Evolutionary conservation across 2,113 vertebrate species (phyloP).

Genomic region (Plestiodon gilberti): DNA sequence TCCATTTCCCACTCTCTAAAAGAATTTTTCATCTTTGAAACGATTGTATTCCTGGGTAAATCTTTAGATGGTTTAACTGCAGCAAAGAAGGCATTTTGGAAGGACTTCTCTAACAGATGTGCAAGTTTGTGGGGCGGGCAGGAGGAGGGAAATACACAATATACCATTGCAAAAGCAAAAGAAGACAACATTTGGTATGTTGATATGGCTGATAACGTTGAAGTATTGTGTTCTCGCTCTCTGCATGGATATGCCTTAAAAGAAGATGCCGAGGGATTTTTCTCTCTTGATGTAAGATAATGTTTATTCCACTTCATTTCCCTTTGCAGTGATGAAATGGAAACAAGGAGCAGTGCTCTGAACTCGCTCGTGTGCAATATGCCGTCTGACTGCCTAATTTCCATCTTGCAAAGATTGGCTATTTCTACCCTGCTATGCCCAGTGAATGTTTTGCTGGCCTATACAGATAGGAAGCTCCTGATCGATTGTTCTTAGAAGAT

Average conservation of each 20-base stretch:
- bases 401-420: background rate
- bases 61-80: conserved; percentile 66
- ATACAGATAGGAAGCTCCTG: background rate
- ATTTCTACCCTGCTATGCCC: background rate
- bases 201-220: conserved; percentile 75
- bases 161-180: conserved; percentile 77
- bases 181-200: conserved; percentile 82
- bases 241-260: conserved; percentile 53
- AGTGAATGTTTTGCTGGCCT: background rate
- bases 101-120: conserved; percentile 79
- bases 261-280: conserved; percentile 13
- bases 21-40: conserved; percentile 28
- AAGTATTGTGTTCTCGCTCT: conserved; percentile 64
- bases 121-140: conserved; percentile 66
- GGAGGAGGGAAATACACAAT: conserved; percentile 71
- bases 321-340: background rate
- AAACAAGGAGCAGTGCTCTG: background rate
- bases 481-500: background rate
- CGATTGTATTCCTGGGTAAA: conserved; percentile 54
- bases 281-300: background rate
- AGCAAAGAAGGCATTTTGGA: conserved; percentile 60
- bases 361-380: background rate
- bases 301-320: background rate
- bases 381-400: background rate
- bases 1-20: conserved; percentile 25